These are phyloP conservation scores for Tubiluchus corallicola DNA, from an alignment of 2,888 invertebrate genomes.

Conservation along the genomic window DNA sequence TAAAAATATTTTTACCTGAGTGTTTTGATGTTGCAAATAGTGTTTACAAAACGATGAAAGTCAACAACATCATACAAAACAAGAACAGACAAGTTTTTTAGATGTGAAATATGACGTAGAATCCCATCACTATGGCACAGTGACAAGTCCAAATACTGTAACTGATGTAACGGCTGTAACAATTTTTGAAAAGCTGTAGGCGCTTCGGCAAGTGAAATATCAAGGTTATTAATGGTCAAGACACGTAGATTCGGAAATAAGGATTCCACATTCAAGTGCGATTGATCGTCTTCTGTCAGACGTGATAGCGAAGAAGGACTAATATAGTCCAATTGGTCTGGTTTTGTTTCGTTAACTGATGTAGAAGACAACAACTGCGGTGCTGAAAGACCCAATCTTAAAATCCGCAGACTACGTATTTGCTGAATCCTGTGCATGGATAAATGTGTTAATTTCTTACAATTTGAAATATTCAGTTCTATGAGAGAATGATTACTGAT, in stretches of 20 bases:
- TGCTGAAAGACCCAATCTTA: neutral
- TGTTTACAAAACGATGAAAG: too few species aligned
- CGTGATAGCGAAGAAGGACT: neutral
- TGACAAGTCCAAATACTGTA: neutral
- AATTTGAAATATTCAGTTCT: neutral
- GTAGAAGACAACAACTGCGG: neutral
- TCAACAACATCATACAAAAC: too few species aligned
- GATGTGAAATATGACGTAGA: neutral
- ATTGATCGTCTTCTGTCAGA: neutral
- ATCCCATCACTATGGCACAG: neutral
- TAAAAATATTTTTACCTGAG: too few species aligned
- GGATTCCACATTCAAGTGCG: neutral
- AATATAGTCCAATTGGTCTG: too few species aligned
- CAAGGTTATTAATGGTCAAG: neutral
- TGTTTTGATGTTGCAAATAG: neutral
- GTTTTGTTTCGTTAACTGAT: too few species aligned
- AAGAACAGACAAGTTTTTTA: neutral
- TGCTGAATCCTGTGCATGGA: neutral
- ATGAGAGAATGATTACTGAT: neutral
- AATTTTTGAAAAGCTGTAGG: neutral
- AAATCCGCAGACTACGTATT: neutral
- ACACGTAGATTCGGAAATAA: too few species aligned
- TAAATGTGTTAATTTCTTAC: neutral
- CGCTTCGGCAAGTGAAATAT: neutral
- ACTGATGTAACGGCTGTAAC: neutral